Evolutionary conservation across 2,888 invertebrate species (phyloP), one percentile per base, ranked within the genome.

Genomic region (Tipula unca): DNA sequence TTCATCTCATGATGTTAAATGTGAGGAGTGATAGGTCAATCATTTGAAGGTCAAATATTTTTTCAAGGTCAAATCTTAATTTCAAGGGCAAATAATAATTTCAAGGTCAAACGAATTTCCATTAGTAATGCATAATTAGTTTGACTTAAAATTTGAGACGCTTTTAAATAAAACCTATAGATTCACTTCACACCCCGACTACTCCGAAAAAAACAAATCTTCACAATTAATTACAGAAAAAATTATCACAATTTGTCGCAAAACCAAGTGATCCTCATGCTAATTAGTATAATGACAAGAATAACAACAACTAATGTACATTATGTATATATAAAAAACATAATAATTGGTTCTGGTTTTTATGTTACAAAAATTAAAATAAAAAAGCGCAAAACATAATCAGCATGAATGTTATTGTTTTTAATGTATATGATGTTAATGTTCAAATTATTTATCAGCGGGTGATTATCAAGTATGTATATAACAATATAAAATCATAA

Each of bases 381-480:
- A 69, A 69, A 10, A n/a, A 69, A n/a, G n/a, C n/a, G n/a, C n/a
- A 69, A 69, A 20, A 69, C 20, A 69, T 69, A 69, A 69, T 69
- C 69, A 69, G 69, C 69, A 69, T 69, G 69, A 69, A 69, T 69
- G 69, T 69, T 69, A 69, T 69, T 69, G 69, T 69, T 69, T 69
- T 69, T 69, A 69, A 69, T 69, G 69, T 69, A 10, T 69, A 69
- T 69, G 69, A 69, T 69, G 69, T 69, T 69, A 69, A 69, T 69
- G 69, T 69, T 69, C 69, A 69, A 69, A 69, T 69, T 69, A 69
- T 69, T 69, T 69, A 69, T 69, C 69, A 69, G 69, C 69, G 69
- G 69, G 69, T 69, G 69, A 69, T 69, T 69, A 69, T 69, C 10
- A 69, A 69, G 25, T 69, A n/a, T n/a, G n/a, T n/a, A n/a, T n/a